These are phyloP conservation scores for Protosalanx chinensis DNA, from an alignment of 2,797 vertebrate genomes.

Conservation along the genomic window DNA sequence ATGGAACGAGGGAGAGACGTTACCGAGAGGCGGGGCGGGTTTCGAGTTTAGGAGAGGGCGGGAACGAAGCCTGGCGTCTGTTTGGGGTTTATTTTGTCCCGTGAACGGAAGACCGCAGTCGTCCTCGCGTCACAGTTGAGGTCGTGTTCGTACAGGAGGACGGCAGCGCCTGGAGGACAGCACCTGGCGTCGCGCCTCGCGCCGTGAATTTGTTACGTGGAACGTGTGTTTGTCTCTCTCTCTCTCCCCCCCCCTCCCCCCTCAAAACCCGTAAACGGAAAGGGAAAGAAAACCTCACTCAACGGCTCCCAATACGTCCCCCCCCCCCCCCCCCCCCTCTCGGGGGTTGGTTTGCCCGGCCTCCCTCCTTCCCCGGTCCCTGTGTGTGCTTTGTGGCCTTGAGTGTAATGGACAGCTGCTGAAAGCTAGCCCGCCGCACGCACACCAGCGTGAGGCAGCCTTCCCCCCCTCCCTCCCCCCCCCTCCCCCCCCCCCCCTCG, in stretches of 20 bases:
- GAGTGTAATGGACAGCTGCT: slow-evolving; percentile 59
- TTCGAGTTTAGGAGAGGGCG: slow-evolving; percentile 18
- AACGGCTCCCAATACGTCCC: slow-evolving; percentile 58
- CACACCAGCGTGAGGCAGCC: slow-evolving; percentile 21
- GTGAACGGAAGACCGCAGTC: too few relatives aligned
- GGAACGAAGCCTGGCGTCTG: slow-evolving; percentile 31
- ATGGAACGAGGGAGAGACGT: slow-evolving; percentile 48
- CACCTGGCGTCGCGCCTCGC: too few relatives aligned
- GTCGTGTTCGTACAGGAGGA: too few relatives aligned
- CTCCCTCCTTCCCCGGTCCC: slow-evolving; percentile 42
- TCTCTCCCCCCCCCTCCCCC: slow-evolving; percentile 9
- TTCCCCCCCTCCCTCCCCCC: too few relatives aligned
- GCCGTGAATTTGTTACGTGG: too few relatives aligned
- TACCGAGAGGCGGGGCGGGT: slow-evolving; percentile 51
- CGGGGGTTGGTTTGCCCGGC: slow-evolving; percentile 57
- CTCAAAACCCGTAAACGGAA: slow-evolving; percentile 38
- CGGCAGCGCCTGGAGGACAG: too few relatives aligned
- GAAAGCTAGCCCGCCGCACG: slow-evolving; percentile 49
- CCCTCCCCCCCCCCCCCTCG: background rate
- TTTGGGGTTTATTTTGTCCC: too few relatives aligned
- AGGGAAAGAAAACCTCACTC: slow-evolving; percentile 58
- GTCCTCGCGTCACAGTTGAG: background rate
- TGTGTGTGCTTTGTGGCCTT: slow-evolving; percentile 39
- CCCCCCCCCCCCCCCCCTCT: slow-evolving; percentile 38
- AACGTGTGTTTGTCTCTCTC: slow-evolving; percentile 10